phyloP scores from a whole-genome alignment of 1,140 invertebrate species.

The Drosophila sp. region DNA sequence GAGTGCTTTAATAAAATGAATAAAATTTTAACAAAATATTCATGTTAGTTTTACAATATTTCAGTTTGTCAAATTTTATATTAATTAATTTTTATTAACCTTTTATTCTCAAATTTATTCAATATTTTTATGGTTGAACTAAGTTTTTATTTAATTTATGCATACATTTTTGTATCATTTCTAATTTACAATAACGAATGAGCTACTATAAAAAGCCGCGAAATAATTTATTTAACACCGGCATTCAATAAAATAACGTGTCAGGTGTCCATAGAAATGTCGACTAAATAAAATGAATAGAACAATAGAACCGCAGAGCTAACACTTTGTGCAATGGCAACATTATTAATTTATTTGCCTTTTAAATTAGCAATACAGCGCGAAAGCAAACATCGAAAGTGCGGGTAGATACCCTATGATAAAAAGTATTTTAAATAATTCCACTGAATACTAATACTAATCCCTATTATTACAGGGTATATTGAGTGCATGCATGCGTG shows the following conservation, averaged over 20 bases:
- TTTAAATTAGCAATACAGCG: conserved; percentile 35
- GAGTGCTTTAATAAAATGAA: background rate
- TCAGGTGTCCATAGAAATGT: conserved; percentile 25
- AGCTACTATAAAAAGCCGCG: conserved; percentile 8
- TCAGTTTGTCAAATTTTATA: background rate
- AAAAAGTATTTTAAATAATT: background rate
- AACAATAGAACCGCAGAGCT: conserved; percentile 32
- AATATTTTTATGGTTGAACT: background rate
- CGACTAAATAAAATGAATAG: conserved; percentile 27
- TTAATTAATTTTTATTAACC: conserved; percentile 8
- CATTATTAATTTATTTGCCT: conserved; percentile 48
- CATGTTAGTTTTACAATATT: background rate
- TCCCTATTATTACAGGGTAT: background rate
- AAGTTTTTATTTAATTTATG: conserved; percentile 20
- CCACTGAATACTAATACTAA: background rate
- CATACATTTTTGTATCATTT: conserved; percentile 22
- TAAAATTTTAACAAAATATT: background rate
- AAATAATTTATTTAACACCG: conserved; percentile 32
- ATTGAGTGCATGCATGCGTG: background rate
- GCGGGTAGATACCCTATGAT: background rate
- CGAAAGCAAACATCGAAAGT: too few relatives aligned
- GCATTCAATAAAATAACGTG: conserved; percentile 22
- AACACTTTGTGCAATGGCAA: conserved; percentile 36
- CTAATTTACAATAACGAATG: conserved; percentile 13
- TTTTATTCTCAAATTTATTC: conserved; percentile 2